Base-by-base conservation (phyloP, 92 coral and sea anemone genomes). In the Palythoa grandiflora region DNA sequence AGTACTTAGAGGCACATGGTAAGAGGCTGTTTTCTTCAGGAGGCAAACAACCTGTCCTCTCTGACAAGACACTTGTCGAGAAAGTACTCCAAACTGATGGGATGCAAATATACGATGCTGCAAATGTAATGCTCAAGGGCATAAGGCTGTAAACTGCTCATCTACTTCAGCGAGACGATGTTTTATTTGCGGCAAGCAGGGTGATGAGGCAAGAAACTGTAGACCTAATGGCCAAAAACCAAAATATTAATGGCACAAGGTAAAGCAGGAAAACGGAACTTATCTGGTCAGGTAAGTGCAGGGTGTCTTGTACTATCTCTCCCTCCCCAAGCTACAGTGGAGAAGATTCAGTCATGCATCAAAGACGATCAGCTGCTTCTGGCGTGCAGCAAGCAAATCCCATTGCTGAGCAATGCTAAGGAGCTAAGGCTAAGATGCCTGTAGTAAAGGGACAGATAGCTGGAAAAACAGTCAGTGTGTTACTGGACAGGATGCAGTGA, bases 91-190 rank as follows among this genome's bases (percentile, higher is more conserved):
- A 51, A 73, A 2, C 53, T 44, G 54, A 73, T 40, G 78, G 9
- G 53, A 47, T 16, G 37, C 78, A 73, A 10, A 15, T 81, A 28
- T 28, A 1, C 87, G 83, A 21, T 88, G 91, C 63, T 87, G 21
- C n/a, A 88, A 83, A 48, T 87, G 93, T 66, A 88, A 88, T 13
- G 74, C 61, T 7, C 80, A 8, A 16, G 84, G 89, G 5, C 91
- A 91, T 21, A 91, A 91, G 68, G 87, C 90, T 73, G 38, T 75
- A 16, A 65, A 89, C 60, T 89, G 88, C 11, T 21, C 73, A 28
- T 28, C 28, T 28, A 28, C 28, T 28, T 28, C 28, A 28, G 28
- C 28, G 28, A 28, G 28, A 28, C 0, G 28, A 0, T 28, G 28
- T 28, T 28, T 28, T 28, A 28, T 28, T 28, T 28, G 28, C 28